Conservation (phyloP, 2,888 invertebrate genomes). For the Nesidiocoris tenuis region DNA sequence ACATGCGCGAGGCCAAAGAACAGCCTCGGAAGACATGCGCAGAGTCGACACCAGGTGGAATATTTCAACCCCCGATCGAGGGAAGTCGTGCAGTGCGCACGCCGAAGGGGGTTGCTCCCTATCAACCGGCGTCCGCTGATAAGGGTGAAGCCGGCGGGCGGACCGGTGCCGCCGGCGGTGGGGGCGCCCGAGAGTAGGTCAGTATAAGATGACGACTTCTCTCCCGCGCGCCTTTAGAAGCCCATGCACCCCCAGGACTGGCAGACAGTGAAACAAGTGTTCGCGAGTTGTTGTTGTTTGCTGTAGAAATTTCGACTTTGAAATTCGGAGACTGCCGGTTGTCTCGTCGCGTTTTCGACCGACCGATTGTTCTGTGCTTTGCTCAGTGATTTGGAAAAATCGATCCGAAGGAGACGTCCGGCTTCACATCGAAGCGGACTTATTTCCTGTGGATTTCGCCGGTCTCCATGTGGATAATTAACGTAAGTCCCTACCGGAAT, state of each 20-base stretch:
- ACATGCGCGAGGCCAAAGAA: no score
- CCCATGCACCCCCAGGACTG: slow-evolving; percentile 11
- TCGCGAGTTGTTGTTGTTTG: background rate
- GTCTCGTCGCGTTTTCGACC: slow-evolving; percentile 2
- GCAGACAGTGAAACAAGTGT: background rate
- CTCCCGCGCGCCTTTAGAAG: slow-evolving; percentile 39
- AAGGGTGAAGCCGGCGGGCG: background rate
- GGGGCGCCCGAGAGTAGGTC: slow-evolving; percentile 33
- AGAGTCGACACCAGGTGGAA: no score
- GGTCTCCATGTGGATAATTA: background rate
- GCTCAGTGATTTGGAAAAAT: slow-evolving; percentile 8
- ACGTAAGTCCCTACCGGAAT: no score
- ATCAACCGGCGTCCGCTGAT: background rate
- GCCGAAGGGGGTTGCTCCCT: no score
- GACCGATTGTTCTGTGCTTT: slow-evolving; percentile 15
- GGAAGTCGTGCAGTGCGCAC: no score
- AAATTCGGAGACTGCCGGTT: background rate
- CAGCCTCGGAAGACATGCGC: background rate
- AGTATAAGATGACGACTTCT: slow-evolving; percentile 13
- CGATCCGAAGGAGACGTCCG: slow-evolving; percentile 8
- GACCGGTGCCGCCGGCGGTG: background rate
- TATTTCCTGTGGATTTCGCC: background rate
- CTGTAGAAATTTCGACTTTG: background rate
- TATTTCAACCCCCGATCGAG: no score
- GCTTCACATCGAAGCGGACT: no score